A percentile compares a stretch with the other conserved stretches of the same genome.
phyloP scores from a whole-genome alignment of 1,140 invertebrate genomes.

The Drosophila seguyi region DNA sequence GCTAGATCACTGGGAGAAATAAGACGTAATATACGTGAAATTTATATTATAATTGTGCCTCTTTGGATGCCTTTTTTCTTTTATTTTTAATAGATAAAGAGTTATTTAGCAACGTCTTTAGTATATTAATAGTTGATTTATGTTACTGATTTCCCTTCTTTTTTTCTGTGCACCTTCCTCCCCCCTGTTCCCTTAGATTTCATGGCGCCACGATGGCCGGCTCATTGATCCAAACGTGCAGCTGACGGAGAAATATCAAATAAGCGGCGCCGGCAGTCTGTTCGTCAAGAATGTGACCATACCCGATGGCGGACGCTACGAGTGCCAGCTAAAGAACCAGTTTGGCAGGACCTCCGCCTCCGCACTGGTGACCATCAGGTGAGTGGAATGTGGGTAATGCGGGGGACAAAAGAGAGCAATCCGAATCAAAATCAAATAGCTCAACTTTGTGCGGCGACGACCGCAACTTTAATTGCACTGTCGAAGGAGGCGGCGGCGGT shows the following conservation, averaged over 20 bases:
- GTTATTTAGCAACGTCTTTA: background rate
- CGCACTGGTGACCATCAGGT: conserved; percentile 89
- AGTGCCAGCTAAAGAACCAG: conserved; percentile 93
- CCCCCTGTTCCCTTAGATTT: conserved; percentile 62
- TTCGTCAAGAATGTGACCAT: conserved; percentile 91
- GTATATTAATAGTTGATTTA: background rate
- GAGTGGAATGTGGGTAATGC: conserved; percentile 36
- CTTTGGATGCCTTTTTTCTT: background rate
- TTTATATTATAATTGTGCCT: background rate
- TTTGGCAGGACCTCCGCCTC: conserved; percentile 91
- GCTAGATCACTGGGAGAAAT: background rate
- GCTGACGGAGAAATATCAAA: conserved; percentile 85
- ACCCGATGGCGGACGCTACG: conserved; percentile 93
- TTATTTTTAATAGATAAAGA: background rate
- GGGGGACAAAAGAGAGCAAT: conserved; percentile 12
- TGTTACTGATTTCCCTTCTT: background rate
- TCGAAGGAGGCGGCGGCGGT: conserved; percentile 7
- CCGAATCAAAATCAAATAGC: conserved; percentile 49
- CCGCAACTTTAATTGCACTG: conserved; percentile 61
- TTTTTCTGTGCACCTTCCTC: conserved; percentile 6
- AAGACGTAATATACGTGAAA: background rate
- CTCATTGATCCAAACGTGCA: conserved; percentile 85
- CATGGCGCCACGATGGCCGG: conserved; percentile 93
- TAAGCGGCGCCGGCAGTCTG: conserved; percentile 90
- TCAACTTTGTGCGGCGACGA: conserved; percentile 40